These are phyloP conservation scores for Cataglyphis rosenhaueri DNA, from an alignment of 2,888 invertebrate species.

Conservation along the genomic window DNA sequence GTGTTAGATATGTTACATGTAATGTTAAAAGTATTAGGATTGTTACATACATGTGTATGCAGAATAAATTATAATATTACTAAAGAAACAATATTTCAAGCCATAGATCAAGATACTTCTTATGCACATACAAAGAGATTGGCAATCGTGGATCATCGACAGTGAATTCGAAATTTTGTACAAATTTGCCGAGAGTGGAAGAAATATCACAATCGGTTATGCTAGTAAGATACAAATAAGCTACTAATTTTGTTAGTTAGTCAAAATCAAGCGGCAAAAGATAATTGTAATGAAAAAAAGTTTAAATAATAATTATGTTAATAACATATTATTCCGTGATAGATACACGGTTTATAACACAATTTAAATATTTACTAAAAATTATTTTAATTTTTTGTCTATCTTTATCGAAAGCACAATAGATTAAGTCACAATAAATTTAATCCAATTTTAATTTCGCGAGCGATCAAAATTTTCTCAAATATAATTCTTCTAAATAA, in stretches of 20 bases:
- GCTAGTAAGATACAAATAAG: not conserved
- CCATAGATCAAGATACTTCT: slow-evolving; percentile 31
- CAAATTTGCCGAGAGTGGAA: slow-evolving; percentile 26
- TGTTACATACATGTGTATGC: too few species aligned
- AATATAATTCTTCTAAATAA: not conserved
- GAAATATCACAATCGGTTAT: slow-evolving; percentile 35
- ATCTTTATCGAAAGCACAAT: not conserved
- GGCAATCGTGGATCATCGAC: slow-evolving; percentile 11
- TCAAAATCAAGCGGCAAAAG: not conserved
- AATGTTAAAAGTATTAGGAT: too few species aligned
- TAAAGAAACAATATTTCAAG: slow-evolving; percentile 35
- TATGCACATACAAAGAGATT: slow-evolving; percentile 26
- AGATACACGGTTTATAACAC: too few species aligned
- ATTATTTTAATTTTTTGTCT: not conserved
- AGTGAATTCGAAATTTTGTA: slow-evolving; percentile 15
- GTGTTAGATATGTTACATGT: not conserved
- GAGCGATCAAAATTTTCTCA: not conserved
- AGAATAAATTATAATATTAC: not conserved
- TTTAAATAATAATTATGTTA: not conserved
- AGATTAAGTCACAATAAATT: not conserved
- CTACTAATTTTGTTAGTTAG: not conserved
- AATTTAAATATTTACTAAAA: slow-evolving; percentile 1
- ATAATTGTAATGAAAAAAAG: not conserved
- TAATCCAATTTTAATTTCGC: not conserved
- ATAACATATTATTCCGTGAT: not conserved